phyloP scores from a whole-genome alignment of 1,140 invertebrate genomes.

The Cheumatopsyche charites region DNA sequence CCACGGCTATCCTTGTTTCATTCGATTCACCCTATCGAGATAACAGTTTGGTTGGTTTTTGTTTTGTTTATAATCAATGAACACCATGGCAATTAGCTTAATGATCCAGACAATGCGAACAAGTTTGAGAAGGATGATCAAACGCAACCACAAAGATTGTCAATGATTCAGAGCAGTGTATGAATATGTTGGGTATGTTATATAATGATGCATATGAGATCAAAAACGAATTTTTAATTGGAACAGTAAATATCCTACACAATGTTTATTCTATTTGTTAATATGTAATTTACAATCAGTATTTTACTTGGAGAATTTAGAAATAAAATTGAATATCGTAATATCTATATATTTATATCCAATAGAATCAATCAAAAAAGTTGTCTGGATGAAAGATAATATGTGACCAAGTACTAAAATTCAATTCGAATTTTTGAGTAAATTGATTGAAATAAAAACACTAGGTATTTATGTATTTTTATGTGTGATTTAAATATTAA shows the following conservation, averaged over 20 bases:
- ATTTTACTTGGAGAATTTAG: conserved; percentile 1
- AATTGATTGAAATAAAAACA: no score
- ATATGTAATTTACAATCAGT: not conserved
- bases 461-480: no score
- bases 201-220: not conserved
- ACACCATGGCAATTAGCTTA: not conserved
- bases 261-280: conserved; percentile 21
- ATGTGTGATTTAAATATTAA: no score
- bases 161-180: not conserved
- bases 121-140: no score
- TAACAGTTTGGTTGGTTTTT: conserved; percentile 36
- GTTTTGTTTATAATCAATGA: not conserved
- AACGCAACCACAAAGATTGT: not conserved
- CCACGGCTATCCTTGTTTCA: conserved; percentile 81
- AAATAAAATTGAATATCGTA: no score
- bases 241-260: conserved; percentile 3
- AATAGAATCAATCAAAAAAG: no score
- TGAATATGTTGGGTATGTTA: not conserved
- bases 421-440: no score
- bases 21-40: conserved; percentile 69
- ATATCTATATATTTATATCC: no score
- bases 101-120: not conserved
- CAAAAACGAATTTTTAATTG: not conserved
- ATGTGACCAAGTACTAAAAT: no score
- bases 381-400: no score